phyloP scores from a whole-genome alignment of 2,797 vertebrate genomes.

The Labroides dimidiatus region DNA sequence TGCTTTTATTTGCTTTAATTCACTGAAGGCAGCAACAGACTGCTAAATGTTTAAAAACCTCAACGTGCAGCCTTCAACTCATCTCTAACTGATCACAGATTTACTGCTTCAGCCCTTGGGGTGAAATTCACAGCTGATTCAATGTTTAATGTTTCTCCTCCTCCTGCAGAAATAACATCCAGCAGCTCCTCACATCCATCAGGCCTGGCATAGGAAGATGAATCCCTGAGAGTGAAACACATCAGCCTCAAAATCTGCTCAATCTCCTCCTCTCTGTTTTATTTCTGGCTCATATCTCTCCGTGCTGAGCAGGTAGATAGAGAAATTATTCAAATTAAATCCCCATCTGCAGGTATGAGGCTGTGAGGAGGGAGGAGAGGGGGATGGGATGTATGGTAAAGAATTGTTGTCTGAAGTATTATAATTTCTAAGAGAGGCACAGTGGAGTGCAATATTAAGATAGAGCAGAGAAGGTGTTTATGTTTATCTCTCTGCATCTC shows the following conservation, averaged over 20 bases:
- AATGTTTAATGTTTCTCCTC: slow-evolving; percentile 59
- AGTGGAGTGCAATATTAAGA: slow-evolving; percentile 2
- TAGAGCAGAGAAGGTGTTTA: background rate
- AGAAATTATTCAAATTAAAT: slow-evolving; percentile 53
- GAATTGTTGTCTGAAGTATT: slow-evolving; percentile 6
- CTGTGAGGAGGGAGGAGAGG: background rate
- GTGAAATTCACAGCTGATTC: slow-evolving; percentile 48
- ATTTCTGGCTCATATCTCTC: slow-evolving; percentile 16
- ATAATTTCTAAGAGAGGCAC: slow-evolving; percentile 6
- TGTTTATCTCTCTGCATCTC: background rate
- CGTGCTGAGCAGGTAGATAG: slow-evolving; percentile 41
- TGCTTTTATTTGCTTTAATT: slow-evolving; percentile 24
- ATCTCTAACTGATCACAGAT: slow-evolving; percentile 47
- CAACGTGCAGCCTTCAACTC: background rate
- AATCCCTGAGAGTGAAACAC: slow-evolving; percentile 38
- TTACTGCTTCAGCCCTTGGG: slow-evolving; percentile 46
- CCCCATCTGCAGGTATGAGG: slow-evolving; percentile 6
- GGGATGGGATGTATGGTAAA: background rate
- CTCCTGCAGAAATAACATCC: slow-evolving; percentile 65
- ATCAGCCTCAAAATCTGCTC: slow-evolving; percentile 36
- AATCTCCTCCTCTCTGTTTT: slow-evolving; percentile 31
- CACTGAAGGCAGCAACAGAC: slow-evolving; percentile 13
- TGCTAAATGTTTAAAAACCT: slow-evolving; percentile 36
- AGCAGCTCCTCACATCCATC: slow-evolving; percentile 63
- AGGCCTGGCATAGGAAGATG: slow-evolving; percentile 32